Evolutionary conservation across 2,888 invertebrate species (phyloP).

Genomic region (Agrotis puta): DNA sequence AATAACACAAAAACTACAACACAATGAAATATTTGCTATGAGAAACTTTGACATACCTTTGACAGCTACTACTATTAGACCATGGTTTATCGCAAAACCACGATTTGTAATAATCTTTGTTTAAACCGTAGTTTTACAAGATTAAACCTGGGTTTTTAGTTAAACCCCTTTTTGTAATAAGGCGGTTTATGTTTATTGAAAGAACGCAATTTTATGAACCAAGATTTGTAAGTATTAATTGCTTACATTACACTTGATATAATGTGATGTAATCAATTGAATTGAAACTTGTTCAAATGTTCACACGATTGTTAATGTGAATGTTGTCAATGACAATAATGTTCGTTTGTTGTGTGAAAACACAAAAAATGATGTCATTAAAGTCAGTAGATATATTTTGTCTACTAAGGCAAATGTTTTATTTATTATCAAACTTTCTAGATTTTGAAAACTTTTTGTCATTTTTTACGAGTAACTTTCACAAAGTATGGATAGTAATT

Average conservation of each 20-base stretch:
- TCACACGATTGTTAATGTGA: conserved; percentile 22
- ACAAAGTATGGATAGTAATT: not conserved
- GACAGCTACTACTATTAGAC: too few species aligned
- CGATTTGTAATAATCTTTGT: too few species aligned
- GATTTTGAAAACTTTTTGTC: not conserved
- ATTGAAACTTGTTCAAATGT: conserved; percentile 16
- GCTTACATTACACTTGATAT: not conserved
- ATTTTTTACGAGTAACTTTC: too few species aligned
- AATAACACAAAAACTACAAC: too few species aligned
- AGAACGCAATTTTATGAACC: conserved; percentile 21
- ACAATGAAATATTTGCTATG: too few species aligned
- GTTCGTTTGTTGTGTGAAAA: not conserved
- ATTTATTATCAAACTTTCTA: not conserved
- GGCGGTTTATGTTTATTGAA: conserved; percentile 3
- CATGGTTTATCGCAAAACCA: too few species aligned
- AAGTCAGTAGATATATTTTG: not conserved
- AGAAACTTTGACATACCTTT: too few species aligned
- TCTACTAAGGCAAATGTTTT: not conserved
- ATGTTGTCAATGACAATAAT: not conserved
- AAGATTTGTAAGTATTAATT: conserved; percentile 14
- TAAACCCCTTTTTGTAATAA: too few species aligned
- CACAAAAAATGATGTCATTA: not conserved
- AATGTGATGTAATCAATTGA: conserved; percentile 12
- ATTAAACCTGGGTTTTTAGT: too few species aligned
- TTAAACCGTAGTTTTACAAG: too few species aligned